Base-by-base conservation (phyloP, 2,797 vertebrate genomes). In the Tapirus indicus region DNA sequence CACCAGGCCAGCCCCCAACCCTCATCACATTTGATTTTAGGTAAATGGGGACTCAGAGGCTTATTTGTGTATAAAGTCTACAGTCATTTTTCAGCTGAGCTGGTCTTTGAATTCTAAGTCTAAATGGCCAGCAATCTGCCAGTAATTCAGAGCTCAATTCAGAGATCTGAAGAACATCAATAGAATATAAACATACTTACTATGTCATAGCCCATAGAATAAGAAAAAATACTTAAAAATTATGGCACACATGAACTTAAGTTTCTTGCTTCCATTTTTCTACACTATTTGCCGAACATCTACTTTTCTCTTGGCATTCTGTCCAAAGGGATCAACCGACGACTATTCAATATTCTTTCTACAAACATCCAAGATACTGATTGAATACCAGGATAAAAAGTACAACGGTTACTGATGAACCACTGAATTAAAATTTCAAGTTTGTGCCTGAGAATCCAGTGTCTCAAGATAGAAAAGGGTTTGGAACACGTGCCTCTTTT, bases 141-240 rank as follows among this genome's bases (percentile, higher is more conserved):
- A 7, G 68, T 84, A 52, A 52, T 14, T 52, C 49, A 16, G 49
- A 16, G 49, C 49, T 52, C 62, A 52, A 52, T 52, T 52, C 49
- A 16, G 49, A 16, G 49, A 13, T 52, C 62, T 96, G 88, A 52
- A 78, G 62, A 66, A 93, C 17, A 12, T 54, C 27, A 72, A 74
- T 1, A 91, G 41, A 93, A 97, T n/a, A 60, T n/a, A 77, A 69
- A 23, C 38, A 38, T 38, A 95, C 77, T 56, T 95, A 97, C 87
- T 91, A 84, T 56, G 27, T 20, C 44, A 74, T 62, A 88, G 95
- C 18, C 5, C 20, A 60, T 49, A 90, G 84, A 97, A 88, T 86
- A 97, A 93, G 44, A 90, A 97, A 97, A 97, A 95, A n/a, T 47
- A 20, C 68, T 69, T 62, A 85, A 54, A 84, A 89, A 77, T 72